These are phyloP conservation scores for Grus americana DNA, from an alignment of 2,113 vertebrate genomes.

Conservation along the genomic window DNA sequence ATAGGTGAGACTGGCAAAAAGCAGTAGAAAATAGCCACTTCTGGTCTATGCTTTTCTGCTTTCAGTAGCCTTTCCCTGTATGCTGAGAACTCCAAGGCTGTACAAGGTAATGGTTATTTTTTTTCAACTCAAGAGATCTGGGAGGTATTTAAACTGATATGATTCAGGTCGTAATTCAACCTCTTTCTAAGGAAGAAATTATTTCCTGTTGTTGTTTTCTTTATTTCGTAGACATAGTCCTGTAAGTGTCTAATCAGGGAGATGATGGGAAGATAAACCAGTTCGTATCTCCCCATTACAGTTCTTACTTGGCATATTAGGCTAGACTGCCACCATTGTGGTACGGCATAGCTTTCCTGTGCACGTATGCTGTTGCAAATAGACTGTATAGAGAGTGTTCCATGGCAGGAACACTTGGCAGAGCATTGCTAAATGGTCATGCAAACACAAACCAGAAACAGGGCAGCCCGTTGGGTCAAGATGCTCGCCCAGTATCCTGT, in stretches of 20 bases:
- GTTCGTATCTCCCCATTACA: background rate
- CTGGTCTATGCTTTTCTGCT: background rate
- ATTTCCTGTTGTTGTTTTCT: background rate
- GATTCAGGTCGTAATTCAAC: background rate
- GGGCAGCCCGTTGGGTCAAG: background rate
- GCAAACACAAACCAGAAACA: background rate
- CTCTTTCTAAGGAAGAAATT: background rate
- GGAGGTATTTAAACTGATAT: background rate
- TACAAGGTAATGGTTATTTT: background rate
- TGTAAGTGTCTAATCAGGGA: background rate
- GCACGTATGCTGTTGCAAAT: accelerated
- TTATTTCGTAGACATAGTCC: background rate
- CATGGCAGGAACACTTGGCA: background rate
- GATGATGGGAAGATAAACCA: background rate
- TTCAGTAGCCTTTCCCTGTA: background rate
- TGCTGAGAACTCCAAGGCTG: background rate
- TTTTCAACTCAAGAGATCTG: background rate
- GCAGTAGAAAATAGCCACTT: background rate
- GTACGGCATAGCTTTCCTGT: background rate
- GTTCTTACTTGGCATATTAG: background rate
- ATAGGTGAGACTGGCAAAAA: background rate
- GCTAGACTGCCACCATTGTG: background rate
- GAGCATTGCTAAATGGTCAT: background rate
- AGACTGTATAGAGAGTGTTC: accelerated
- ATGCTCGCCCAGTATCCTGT: background rate